A percentile compares a stretch with the other conserved stretches of the same genome.
These are phyloP conservation scores for Porites australiensis DNA, from an alignment of 64 coral and sea anemone species.

Conservation along the genomic window DNA sequence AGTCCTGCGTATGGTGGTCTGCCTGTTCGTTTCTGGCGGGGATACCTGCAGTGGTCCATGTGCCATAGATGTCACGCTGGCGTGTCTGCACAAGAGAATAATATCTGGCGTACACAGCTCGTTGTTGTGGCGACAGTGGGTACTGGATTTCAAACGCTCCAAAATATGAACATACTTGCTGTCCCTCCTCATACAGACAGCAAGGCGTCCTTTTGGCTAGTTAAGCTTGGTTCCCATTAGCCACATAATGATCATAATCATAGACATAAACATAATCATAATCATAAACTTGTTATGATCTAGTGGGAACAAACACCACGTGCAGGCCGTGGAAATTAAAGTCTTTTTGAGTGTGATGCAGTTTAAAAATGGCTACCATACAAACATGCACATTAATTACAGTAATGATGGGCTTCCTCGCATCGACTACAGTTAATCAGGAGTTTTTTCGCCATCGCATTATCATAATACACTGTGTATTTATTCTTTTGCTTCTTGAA, in stretches of 20 bases:
- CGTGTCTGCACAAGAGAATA: no score
- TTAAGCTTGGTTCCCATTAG: neutral
- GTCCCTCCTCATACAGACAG: no score
- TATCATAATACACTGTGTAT: neutral
- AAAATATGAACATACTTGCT: no score
- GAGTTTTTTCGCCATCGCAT: no score
- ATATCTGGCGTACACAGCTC: no score
- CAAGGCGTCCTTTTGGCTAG: no score
- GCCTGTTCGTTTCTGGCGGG: no score
- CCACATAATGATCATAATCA: neutral
- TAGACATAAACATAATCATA: neutral
- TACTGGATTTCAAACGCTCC: no score
- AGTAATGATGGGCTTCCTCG: neutral
- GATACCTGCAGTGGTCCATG: no score
- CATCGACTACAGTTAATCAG: neutral
- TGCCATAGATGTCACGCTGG: no score
- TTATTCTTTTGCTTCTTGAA: slow-evolving; percentile 1
- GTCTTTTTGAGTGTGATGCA: slow-evolving; percentile 2
- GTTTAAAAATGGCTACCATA: neutral
- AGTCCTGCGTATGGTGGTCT: no score
- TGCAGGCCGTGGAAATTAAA: neutral
- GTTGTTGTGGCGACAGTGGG: no score
- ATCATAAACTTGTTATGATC: slow-evolving; percentile 3
- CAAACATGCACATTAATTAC: neutral
- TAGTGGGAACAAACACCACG: neutral